These are phyloP conservation scores for Lagorchestes hirsutus DNA, from an alignment of 2,797 vertebrate species.

Conservation along the genomic window DNA sequence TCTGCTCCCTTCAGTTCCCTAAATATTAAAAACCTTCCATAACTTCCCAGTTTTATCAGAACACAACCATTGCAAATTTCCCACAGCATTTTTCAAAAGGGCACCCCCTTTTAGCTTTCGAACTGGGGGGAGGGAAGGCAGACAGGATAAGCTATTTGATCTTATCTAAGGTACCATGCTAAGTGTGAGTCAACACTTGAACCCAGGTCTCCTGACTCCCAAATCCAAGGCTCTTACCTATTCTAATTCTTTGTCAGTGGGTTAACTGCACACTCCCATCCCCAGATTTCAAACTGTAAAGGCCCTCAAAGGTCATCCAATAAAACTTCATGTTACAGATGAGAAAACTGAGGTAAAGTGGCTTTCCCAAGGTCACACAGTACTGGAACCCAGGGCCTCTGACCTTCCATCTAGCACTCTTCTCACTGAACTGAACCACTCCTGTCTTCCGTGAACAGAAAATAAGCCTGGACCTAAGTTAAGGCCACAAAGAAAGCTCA, in stretches of 20 bases:
- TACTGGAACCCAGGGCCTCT: background rate
- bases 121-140: no score
- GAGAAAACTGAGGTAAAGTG: background rate
- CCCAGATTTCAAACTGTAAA: background rate
- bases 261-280: background rate
- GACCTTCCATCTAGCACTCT: conserved; percentile 7
- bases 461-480: background rate
- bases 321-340: background rate
- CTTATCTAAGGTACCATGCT: background rate
- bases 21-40: background rate
- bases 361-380: background rate
- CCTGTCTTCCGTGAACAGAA: background rate
- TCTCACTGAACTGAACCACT: conserved; percentile 8
- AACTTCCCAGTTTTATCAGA: background rate
- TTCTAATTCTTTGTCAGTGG: background rate
- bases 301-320: background rate
- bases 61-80: background rate
- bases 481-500: background rate
- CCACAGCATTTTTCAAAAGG: background rate
- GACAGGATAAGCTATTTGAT: background rate
- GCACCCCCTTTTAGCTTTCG: background rate
- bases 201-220: background rate
- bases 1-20: background rate
- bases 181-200: background rate
- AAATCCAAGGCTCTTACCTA: background rate